Evolutionary conservation across 2,113 vertebrate species (phyloP), one percentile per base, ranked within the genome.

Genomic region (Nestor notabilis): DNA sequence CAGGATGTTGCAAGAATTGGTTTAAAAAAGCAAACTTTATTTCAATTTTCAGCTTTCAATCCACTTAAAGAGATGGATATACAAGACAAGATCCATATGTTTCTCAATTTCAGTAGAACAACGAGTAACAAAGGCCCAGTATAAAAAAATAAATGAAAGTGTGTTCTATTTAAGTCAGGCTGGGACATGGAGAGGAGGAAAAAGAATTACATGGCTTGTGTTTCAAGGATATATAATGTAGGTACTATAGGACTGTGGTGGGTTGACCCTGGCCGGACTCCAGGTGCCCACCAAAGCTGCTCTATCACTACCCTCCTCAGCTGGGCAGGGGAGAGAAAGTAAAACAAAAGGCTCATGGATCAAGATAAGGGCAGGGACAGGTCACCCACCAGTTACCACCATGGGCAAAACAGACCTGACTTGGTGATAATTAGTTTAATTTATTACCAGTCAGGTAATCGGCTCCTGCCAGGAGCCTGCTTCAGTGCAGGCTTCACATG

Each of bases 201-300:
- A 44, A 55, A 70, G 10, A 81, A 17, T 21, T 64, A 7, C 0
- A 0, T 10, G 4, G 37, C 50, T 70, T 82, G 14, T 66, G 17
- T 79, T 86, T 76, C 50, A 79, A 64, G 60, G 13, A 39, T 33
- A 7, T 35, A 7, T 63, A 53, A 58, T 4, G 2, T 12, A 58
- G 43, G 10, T 50, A 11, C 7, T 68, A 0, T 47, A 58, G 56
- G 33, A 58, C 56, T 16, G 21, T 10, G 56, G 56, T 23, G 33
- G 33, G 33, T 58, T 58, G 9, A n/a, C 33, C 20, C 33, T n/a
- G 20, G 14, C 55, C 14, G 55, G 20, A 58, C n/a, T 20, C 33
- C 55, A 23, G 56, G 56, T 58, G 21, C 33, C 56, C 33, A 58
- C 56, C 33, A 58, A 24, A 58, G 56, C 9, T 58, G 56, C 33